These are phyloP conservation scores for Phortica variegata DNA, from an alignment of 1,140 invertebrate genomes.

Conservation along the genomic window DNA sequence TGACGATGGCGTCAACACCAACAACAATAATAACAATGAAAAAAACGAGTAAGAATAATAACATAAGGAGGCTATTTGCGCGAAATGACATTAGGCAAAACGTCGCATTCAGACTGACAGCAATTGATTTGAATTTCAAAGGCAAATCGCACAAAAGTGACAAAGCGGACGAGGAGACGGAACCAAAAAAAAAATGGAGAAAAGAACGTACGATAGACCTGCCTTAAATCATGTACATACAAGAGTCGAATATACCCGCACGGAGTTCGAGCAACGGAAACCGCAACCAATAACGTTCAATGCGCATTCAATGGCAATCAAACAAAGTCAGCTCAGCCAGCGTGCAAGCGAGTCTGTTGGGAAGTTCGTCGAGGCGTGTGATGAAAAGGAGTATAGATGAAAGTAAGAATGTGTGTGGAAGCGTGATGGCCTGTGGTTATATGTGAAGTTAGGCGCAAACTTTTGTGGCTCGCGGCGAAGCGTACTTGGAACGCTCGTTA, in stretches of 20 bases:
- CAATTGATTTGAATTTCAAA: conserved; percentile 55
- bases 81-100: conserved; percentile 36
- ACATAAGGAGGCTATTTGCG: conserved; percentile 51
- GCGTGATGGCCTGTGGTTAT: no score
- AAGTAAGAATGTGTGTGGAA: no score
- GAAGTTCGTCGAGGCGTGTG: no score
- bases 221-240: conserved; percentile 15
- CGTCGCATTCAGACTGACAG: conserved; percentile 1
- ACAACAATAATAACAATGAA: no score
- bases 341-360: conserved; percentile 25
- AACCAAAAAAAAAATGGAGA: no score
- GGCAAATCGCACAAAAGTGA: no score
- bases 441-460: no score
- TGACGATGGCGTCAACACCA: no score
- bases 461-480: conserved; percentile 10
- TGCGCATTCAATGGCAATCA: conserved; percentile 46
- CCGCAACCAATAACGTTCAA: no score
- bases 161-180: no score
- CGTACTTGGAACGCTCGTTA: conserved; percentile 18
- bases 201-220: not conserved
- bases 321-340: no score
- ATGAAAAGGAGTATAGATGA: no score
- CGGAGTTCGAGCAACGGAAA: not conserved
- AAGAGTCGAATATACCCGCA: conserved; percentile 12
- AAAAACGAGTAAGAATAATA: conserved; percentile 43